A percentile compares a stretch with the other conserved stretches of the same genome.
Evolutionary conservation across 2,797 vertebrate genomes (phyloP).

Genomic region (Epinephelus awoara): DNA sequence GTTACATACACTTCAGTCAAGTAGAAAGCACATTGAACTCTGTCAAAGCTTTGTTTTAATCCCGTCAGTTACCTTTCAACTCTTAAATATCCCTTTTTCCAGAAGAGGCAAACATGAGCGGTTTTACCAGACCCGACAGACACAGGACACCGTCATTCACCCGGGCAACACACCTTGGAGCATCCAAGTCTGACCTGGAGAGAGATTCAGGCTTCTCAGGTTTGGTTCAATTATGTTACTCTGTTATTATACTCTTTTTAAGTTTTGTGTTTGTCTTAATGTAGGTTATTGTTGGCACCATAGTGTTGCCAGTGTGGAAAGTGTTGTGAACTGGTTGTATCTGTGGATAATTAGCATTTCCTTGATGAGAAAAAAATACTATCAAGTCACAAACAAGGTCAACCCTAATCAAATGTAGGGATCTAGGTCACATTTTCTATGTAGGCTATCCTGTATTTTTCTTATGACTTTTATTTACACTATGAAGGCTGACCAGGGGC

Average conservation of each 20-base stretch:
- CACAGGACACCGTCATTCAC: constrained; percentile 63
- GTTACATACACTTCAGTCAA: neutral
- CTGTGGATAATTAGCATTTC: constrained; percentile 10
- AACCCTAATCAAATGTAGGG: constrained; percentile 52
- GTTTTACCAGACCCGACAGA: constrained; percentile 57
- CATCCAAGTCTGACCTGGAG: constrained; percentile 85
- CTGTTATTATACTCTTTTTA: neutral
- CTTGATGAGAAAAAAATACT: constrained; percentile 9
- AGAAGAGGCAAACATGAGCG: constrained; percentile 66
- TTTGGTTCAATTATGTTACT: constrained; percentile 61
- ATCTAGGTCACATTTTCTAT: constrained; percentile 68
- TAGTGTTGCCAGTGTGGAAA: neutral
- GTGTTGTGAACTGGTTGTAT: neutral
- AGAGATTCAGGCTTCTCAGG: constrained; percentile 94
- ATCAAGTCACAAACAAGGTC: constrained; percentile 30
- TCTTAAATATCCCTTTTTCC: neutral
- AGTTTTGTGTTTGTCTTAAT: neutral
- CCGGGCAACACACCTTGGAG: constrained; percentile 64
- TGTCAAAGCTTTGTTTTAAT: neutral
- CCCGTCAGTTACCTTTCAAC: neutral
- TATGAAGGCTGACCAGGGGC: constrained; percentile 47
- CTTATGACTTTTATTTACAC: constrained; percentile 45
- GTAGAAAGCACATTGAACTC: neutral
- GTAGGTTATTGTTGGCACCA: neutral
- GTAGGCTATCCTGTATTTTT: constrained; percentile 34